Base-by-base conservation (phyloP, 2,888 invertebrate genomes). In the Lamellibrachia columna region DNA sequence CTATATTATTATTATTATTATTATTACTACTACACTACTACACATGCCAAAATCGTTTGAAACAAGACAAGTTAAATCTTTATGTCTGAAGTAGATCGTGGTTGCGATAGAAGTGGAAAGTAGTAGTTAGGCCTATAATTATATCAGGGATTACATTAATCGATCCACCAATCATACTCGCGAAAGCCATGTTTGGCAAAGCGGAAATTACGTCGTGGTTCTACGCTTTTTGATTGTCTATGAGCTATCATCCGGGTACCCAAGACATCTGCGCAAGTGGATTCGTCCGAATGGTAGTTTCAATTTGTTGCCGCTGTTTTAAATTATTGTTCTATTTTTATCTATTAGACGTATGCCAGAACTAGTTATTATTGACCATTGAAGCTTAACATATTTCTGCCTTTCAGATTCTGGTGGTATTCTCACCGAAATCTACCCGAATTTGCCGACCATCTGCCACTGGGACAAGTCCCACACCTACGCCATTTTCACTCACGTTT, bases 241-340 rank as follows among this genome's bases (percentile, higher is more conserved):
- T 22, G 22, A n/a, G 75, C 22, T 75, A 15, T 75, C 75, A 75
- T 75, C 75, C 75, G 75, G 75, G 75, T 75, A 75, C 75, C 75
- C 75, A 75, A 75, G 75, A 75, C 75, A 75, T 75, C 75, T 75
- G 75, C 75, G 75, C 75, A 75, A 75, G 75, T 75, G 75, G 75
- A 75, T 75, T 75, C 75, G 75, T 75, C 75, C 75, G 75, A 75
- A 75, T 15, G 75, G 75, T 75, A 75, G 75, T 75, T 75, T 11
- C 75, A 75, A 1, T 75, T 75, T 75, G 75, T n/a, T 22, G 75
- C n/a, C 75, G n/a, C 15, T 75, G 75, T 75, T 75, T 75, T 75
- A 15, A 75, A 75, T 75, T 75, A 22, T 11, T 22, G 22, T 75
- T 75, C 2, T 6, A 4, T 75, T 75, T 75, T 75, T 75, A 75